Evolutionary conservation across 64 coral and sea anemone genomes (phyloP), one percentile per base, ranked within the genome.

Genomic region (Montipora sp.): DNA sequence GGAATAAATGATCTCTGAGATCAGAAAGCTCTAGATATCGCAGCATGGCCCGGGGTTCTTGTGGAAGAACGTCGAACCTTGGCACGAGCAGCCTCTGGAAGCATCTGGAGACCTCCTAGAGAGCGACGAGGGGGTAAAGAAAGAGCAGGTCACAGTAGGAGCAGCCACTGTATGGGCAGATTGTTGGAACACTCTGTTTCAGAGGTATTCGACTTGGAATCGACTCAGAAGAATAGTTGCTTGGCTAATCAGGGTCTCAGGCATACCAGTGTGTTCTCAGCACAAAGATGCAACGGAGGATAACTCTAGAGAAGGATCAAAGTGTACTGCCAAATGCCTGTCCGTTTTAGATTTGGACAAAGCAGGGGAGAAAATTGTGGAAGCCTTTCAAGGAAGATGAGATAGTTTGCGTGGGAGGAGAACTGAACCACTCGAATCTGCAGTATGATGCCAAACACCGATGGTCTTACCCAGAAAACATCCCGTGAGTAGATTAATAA

Each of bases 31-130:
- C 12, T 65, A 90, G 19, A 78, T 21, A 23, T 90, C 88, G 81
- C 77, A 2, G 46, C 36, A 43, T 63, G 82, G 88, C n/a, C 88
- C 87, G 9, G 93, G 90, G 14, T 95, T 95, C 76, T 75, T 90
- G 51, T 95, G 88, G 93, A 90, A 47, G 8, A 11, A 51, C 11
- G 53, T 80, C 48, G 80, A 87, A 12, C 81, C 90, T 20, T 96
- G 91, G 91, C 91, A 91, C 11, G 14, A 24, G 18, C 95, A 96
- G 53, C 91, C 91, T 13, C 12, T 59, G 65, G 73, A 93, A 66
- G 46, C 81, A 0, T 73, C 8, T 0, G 51, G 47, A 8, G 7
- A 80, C 8, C 75, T 88, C 16, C 48, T 23, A 65, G 43, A 83
- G 0, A 82, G 14, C 1, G 87, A 76, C 3, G 93, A 90, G 61